Percentiles rank a stretch among this genome's conserved stretches.
These are phyloP conservation scores for Melolontha melolontha DNA, from an alignment of 2,888 invertebrate genomes.

Conservation along the genomic window DNA sequence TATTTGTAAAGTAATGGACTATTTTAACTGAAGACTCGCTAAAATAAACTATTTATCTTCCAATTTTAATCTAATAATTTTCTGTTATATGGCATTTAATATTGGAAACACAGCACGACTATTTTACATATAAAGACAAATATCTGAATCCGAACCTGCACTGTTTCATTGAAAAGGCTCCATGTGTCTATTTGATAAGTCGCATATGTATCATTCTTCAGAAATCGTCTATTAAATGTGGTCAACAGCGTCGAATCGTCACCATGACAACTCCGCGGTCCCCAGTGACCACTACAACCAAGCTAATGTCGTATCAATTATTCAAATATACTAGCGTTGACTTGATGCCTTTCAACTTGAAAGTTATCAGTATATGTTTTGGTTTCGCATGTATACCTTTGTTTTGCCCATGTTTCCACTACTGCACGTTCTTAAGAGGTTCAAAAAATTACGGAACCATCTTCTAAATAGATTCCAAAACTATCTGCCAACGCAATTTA, in stretches of 20 bases:
- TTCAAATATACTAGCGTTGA: conserved; percentile 62
- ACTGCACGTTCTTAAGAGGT: conserved; percentile 31
- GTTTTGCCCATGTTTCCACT: conserved; percentile 40
- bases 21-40: too few relatives aligned
- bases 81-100: too few relatives aligned
- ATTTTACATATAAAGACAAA: too few relatives aligned
- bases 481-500: conserved; percentile 1
- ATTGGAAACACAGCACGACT: too few relatives aligned
- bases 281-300: conserved; percentile 54
- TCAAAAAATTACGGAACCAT: conserved; percentile 15
- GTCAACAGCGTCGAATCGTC: conserved; percentile 56
- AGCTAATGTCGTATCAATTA: conserved; percentile 60
- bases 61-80: too few relatives aligned
- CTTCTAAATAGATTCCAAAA: conserved; percentile 22
- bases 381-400: conserved; percentile 23
- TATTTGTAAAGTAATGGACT: too few relatives aligned
- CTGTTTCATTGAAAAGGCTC: too few relatives aligned
- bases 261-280: conserved; percentile 56
- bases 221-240: conserved; percentile 5
- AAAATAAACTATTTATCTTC: too few relatives aligned
- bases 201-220: neutral
- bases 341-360: conserved; percentile 49
- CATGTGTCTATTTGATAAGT: too few relatives aligned
- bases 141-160: too few relatives aligned
- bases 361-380: conserved; percentile 33